Percentiles rank a stretch among this genome's conserved stretches.
Conservation (phyloP, 2,113 vertebrate species). For the Centropus unirufus region DNA sequence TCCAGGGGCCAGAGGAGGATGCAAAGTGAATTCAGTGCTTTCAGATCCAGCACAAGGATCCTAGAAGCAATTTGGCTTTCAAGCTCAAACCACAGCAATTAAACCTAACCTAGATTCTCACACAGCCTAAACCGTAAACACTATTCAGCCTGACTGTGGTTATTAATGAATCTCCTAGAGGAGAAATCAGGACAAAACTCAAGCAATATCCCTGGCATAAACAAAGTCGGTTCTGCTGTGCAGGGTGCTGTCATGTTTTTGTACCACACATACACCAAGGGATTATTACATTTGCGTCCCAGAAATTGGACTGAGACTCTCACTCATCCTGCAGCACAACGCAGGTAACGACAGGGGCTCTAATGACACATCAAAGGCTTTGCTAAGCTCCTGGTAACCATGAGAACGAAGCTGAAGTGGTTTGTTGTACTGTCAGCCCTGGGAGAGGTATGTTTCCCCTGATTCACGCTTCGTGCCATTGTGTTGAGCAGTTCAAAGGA, state of each 20-base stretch:
- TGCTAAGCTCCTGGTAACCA: constrained; percentile 62
- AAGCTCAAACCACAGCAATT: constrained; percentile 41
- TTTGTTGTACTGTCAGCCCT: constrained; percentile 49
- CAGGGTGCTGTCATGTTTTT: constrained; percentile 50
- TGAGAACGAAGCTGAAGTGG: constrained; percentile 57
- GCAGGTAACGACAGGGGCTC: constrained; percentile 49
- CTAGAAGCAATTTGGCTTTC: constrained; percentile 43
- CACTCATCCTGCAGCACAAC: constrained; percentile 34
- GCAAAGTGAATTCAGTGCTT: constrained; percentile 1
- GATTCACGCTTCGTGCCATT: constrained; percentile 52
- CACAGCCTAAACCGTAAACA: constrained; percentile 28
- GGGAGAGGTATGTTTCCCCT: constrained; percentile 51
- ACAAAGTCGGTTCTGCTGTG: neutral
- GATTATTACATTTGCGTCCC: constrained; percentile 56
- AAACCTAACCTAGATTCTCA: constrained; percentile 64
- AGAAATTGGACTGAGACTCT: constrained; percentile 35
- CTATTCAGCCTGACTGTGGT: neutral
- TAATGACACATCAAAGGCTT: constrained; percentile 73
- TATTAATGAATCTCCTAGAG: constrained; percentile 44
- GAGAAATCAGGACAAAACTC: constrained; percentile 52
- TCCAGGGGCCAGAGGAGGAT: neutral
- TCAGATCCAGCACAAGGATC: constrained; percentile 14
- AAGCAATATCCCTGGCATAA: constrained; percentile 18
- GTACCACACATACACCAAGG: neutral
- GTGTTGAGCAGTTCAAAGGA: constrained; percentile 54